Evolutionary conservation across 1,140 invertebrate genomes (phyloP).

Genomic region (Drosophila nasuta): DNA sequence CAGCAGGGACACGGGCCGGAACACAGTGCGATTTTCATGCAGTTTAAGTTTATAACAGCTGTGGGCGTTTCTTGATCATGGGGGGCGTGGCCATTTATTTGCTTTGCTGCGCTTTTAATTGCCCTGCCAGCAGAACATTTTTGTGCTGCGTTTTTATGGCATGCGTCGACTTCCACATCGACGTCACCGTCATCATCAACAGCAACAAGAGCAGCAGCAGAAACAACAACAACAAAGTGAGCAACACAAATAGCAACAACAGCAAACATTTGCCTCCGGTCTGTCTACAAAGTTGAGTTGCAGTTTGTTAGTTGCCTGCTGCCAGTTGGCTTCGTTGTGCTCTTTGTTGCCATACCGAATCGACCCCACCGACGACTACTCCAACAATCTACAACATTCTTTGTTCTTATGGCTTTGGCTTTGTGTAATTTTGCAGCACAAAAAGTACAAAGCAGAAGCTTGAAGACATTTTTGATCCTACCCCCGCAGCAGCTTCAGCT

Average conservation of each 20-base stretch:
- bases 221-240: slow-evolving; percentile 5
- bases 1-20: not conserved
- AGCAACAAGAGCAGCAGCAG: not conserved
- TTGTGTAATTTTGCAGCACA: slow-evolving; percentile 67
- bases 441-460: slow-evolving; percentile 52
- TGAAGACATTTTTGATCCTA: slow-evolving; percentile 30
- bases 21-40: slow-evolving; percentile 54
- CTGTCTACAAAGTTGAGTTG: slow-evolving; percentile 79
- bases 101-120: slow-evolving; percentile 79
- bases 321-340: slow-evolving; percentile 51
- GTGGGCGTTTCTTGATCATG: slow-evolving; percentile 60
- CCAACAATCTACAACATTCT: slow-evolving; percentile 38
- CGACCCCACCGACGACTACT: slow-evolving; percentile 1
- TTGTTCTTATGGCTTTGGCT: slow-evolving; percentile 67
- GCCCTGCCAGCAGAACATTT: slow-evolving; percentile 65
- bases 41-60: slow-evolving; percentile 62
- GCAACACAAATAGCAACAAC: slow-evolving; percentile 10
- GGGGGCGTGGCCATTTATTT: slow-evolving; percentile 70
- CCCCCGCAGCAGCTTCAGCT: slow-evolving; percentile 1
- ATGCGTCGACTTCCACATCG: slow-evolving; percentile 46
- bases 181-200: slow-evolving; percentile 27
- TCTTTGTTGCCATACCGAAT: slow-evolving; percentile 34
- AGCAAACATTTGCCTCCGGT: slow-evolving; percentile 58
- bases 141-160: slow-evolving; percentile 62
- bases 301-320: slow-evolving; percentile 66